Evolutionary conservation across 2,113 vertebrate species (phyloP).

Genomic region (Pao palembangensis): DNA sequence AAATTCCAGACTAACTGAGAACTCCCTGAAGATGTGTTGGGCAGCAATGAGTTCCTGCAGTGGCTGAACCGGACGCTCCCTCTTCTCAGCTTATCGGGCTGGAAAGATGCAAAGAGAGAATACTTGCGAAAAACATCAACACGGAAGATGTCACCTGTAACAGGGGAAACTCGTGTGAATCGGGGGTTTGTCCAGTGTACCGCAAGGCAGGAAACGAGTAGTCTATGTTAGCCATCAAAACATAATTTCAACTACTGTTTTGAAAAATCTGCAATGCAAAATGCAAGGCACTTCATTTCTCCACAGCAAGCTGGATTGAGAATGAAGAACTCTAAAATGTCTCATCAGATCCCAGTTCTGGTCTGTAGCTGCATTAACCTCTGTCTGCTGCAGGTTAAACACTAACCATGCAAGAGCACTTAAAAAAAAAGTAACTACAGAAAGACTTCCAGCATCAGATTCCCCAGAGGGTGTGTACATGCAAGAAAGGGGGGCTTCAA

Average conservation of each 20-base stretch:
- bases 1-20: slow-evolving; percentile 7
- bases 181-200: too few relatives aligned
- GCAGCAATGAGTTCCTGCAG: slow-evolving; percentile 43
- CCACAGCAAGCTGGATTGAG: too few relatives aligned
- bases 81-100: slow-evolving; percentile 77
- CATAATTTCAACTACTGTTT: too few relatives aligned
- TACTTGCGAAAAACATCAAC: slow-evolving; percentile 79
- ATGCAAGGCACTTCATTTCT: too few relatives aligned
- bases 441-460: background rate
- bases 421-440: too few relatives aligned
- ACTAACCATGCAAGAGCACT: too few relatives aligned
- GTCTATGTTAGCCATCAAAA: background rate
- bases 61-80: slow-evolving; percentile 69
- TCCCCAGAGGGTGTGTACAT: background rate
- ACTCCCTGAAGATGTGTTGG: background rate
- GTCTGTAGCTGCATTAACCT: too few relatives aligned
- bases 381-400: too few relatives aligned
- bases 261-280: too few relatives aligned
- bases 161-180: slow-evolving; percentile 44
- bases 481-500: background rate
- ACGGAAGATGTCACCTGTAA: slow-evolving; percentile 76
- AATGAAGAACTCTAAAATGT: too few relatives aligned
- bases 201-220: background rate
- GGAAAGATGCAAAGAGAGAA: slow-evolving; percentile 79
- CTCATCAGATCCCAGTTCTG: too few relatives aligned